A percentile compares a stretch with the other conserved stretches of the same genome.
These are phyloP conservation scores for Trematomus loennbergii DNA, from an alignment of 2,113 vertebrate genomes.

Conservation along the genomic window DNA sequence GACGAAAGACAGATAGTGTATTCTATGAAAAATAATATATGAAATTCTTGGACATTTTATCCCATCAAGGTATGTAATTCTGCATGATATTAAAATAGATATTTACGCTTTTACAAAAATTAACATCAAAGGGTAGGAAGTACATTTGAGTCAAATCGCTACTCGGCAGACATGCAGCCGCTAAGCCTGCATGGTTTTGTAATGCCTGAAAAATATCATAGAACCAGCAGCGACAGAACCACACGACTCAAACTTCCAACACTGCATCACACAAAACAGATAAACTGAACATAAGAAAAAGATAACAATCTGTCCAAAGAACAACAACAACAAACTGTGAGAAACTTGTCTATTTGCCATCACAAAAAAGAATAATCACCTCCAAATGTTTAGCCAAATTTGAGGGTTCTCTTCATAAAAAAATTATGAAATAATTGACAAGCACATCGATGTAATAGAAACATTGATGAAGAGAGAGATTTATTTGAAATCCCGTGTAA, in stretches of 20 bases:
- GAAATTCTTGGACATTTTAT: conserved; percentile 46
- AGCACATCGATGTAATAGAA: conserved; percentile 2
- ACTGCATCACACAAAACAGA: background rate
- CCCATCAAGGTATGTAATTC: conserved; percentile 35
- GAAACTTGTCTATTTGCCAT: background rate
- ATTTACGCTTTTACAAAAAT: conserved; percentile 37
- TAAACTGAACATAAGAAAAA: conserved; percentile 13
- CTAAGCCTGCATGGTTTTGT: conserved; percentile 31
- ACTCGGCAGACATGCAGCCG: conserved; percentile 8
- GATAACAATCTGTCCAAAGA: background rate
- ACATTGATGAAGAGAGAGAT: background rate
- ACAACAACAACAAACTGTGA: too few species aligned
- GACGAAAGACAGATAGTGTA: conserved; percentile 19
- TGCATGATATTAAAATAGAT: conserved; percentile 31
- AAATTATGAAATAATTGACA: background rate
- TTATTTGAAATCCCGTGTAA: background rate
- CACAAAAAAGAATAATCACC: background rate
- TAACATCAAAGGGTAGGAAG: conserved; percentile 45
- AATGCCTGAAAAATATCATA: conserved; percentile 30
- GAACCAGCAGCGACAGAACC: conserved; percentile 1
- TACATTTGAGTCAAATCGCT: conserved; percentile 43
- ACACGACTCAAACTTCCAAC: conserved; percentile 4
- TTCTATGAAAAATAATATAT: conserved; percentile 42
- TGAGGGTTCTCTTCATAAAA: conserved; percentile 3
- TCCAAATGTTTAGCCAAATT: too few species aligned